Evolutionary conservation across 2,113 vertebrate genomes (phyloP).

Genomic region (Desmodus rotundus): DNA sequence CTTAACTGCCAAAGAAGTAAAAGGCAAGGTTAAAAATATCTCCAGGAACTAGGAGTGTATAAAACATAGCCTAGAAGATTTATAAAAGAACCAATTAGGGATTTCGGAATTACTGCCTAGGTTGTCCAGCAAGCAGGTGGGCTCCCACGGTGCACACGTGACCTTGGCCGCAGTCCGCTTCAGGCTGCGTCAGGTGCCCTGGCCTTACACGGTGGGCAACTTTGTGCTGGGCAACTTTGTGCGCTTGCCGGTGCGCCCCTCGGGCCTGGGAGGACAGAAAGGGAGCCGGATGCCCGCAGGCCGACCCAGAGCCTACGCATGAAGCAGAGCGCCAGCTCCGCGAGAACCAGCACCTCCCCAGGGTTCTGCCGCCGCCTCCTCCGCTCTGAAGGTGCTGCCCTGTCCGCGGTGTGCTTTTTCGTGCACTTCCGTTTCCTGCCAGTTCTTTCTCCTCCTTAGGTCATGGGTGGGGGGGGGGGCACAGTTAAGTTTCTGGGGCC

Average conservation of each 20-base stretch:
- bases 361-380: fast-evolving
- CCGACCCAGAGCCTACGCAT: neutral
- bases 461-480: no score
- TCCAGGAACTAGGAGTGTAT: neutral
- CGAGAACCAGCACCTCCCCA: neutral
- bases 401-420: neutral
- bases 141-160: no score
- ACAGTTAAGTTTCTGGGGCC: neutral
- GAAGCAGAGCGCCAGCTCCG: neutral
- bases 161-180: no score
- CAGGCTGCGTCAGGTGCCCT: no score
- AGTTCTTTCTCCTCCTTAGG: no score
- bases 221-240: no score
- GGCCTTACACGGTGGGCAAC: neutral
- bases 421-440: neutral
- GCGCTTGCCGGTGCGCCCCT: fast-evolving
- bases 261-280: fast-evolving
- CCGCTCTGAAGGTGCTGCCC: neutral
- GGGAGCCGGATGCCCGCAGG: neutral
- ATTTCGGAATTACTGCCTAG: neutral
- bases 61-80: neutral
- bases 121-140: neutral
- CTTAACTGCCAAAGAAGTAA: neutral
- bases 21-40: neutral
- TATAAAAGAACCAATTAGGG: neutral